Evolutionary conservation across 2,113 vertebrate genomes (phyloP).

Genomic region (Arenaria interpres): DNA sequence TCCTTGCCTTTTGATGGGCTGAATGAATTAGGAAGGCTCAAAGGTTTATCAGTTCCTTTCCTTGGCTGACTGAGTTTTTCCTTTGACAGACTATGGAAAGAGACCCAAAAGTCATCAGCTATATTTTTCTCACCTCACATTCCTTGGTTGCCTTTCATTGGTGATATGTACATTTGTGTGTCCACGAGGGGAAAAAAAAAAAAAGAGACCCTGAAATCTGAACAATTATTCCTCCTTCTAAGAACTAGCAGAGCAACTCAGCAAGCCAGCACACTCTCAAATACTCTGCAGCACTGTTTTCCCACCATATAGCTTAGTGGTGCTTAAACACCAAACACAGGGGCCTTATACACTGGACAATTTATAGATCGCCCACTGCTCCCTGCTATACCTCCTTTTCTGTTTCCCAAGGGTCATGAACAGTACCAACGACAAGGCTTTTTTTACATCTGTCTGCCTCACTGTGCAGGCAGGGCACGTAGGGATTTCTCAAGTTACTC

Average conservation of each 20-base stretch:
- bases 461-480: background rate
- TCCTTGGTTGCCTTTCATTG: background rate
- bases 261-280: background rate
- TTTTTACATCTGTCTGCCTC: background rate
- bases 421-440: background rate
- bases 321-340: background rate
- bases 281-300: background rate
- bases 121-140: background rate
- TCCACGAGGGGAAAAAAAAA: background rate
- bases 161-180: background rate
- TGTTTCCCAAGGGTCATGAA: background rate
- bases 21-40: conserved; percentile 39
- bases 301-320: background rate
- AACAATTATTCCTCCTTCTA: background rate
- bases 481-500: background rate
- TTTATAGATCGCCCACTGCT: background rate
- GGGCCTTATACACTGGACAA: background rate
- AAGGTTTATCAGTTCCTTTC: conserved; percentile 35
- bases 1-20: background rate
- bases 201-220: background rate
- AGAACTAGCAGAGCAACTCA: background rate
- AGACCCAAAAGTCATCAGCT: background rate
- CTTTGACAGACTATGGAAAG: conserved; percentile 1
- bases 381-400: background rate
- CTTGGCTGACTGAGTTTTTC: background rate